Evolutionary conservation across 2,797 vertebrate species (phyloP), one percentile per base, ranked within the genome.

Genomic region (Arrhamphus sclerolepis): DNA sequence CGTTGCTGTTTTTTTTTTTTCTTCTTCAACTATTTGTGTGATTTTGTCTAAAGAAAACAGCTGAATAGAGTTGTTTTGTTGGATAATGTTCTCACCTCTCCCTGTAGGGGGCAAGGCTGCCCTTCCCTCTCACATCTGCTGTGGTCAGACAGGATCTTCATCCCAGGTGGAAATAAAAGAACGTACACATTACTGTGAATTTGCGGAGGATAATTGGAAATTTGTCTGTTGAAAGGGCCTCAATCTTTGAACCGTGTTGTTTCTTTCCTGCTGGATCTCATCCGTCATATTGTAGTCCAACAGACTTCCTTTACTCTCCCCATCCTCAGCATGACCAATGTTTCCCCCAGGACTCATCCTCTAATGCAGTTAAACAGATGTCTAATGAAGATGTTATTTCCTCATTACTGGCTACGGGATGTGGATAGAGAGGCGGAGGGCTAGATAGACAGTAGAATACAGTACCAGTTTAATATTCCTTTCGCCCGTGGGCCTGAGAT

Each of bases 331-430:
- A 91, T 93, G 90, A 92, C 92, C 91, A 92, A 92, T 92, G 85
- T 71, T 89, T 83, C 89, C 91, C 90, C 82, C 86, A 89, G 91
- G 90, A 92, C 89, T 80, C 74, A 77, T 90, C 86, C 78, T 86
- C 80, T 93, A 93, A 93, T 92, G 88, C 88, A 90, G 83, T 91
- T 93, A 92, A 93, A 93, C 89, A 92, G 91, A 93, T 93, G 87
- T 93, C 91, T 92, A 94, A 93, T 94, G 91, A 93, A 93, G 89
- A 92, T 90, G 89, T 91, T 91, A 92, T 92, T 92, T 91, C 89
- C 92, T 93, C 92, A 94, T 94, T 93, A 94, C 88, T 84, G 88
- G 82, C 88, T 91, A 90, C 66, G 72, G 85, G 77, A 89, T 81
- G 86, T 76, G 88, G 84, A 83, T 70, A 85, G 82, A 70, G 66